Conservation (phyloP, 2,797 vertebrate genomes). For the Acanthornis magna region DNA sequence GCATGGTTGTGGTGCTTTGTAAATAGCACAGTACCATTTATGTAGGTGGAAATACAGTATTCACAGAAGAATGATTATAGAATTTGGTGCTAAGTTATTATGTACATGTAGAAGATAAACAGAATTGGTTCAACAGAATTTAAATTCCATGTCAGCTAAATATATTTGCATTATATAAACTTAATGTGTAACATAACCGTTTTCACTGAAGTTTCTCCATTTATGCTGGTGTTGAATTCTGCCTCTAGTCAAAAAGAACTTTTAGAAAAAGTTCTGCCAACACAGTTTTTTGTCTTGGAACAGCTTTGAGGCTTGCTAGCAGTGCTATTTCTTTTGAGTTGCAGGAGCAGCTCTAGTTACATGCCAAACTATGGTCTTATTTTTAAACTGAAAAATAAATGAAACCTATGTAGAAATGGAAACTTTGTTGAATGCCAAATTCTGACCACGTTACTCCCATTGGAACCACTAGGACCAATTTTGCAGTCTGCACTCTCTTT, state of each 20-base stretch:
- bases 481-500: conserved; percentile 27
- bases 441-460: conserved; percentile 28
- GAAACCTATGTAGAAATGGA: conserved; percentile 53
- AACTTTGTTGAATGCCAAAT: conserved; percentile 43
- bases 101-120: neutral
- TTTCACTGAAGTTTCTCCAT: conserved; percentile 10
- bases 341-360: conserved; percentile 39
- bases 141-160: conserved; percentile 3
- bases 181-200: neutral
- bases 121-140: conserved; percentile 4
- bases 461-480: conserved; percentile 32
- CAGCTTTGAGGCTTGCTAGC: conserved; percentile 25
- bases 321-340: conserved; percentile 37
- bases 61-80: neutral
- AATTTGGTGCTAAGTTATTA: neutral
- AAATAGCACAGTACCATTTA: neutral
- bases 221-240: conserved; percentile 42
- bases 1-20: neutral
- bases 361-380: conserved; percentile 41
- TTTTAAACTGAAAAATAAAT: conserved; percentile 61
- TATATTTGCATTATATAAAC: conserved; percentile 34
- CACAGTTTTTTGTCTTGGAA: conserved; percentile 34
- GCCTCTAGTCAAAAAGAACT: conserved; percentile 38
- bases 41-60: neutral
- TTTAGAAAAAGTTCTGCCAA: conserved; percentile 39